phyloP scores from a whole-genome alignment of 2,888 invertebrate species.

The Idaea dimidiata region DNA sequence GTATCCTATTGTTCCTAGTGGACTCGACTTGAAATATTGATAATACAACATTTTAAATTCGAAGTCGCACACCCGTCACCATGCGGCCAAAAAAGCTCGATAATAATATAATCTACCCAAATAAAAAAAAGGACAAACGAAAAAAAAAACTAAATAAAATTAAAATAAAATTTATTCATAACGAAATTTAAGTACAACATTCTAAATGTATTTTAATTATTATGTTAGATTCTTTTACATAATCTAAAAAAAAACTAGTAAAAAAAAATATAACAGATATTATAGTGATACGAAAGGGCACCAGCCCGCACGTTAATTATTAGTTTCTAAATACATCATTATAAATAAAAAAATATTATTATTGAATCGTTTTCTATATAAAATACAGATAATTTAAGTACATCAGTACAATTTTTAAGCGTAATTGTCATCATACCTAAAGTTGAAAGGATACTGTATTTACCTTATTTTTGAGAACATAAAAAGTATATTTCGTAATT shows the following conservation, averaged over 20 bases:
- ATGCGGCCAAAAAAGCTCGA: conserved; percentile 22
- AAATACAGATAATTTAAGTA: conserved; percentile 3
- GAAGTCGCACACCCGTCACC: conserved; percentile 30
- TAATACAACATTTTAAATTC: conserved; percentile 47
- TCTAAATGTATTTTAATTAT: background rate
- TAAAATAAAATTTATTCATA: conserved; percentile 8
- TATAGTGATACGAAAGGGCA: background rate
- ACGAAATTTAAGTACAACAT: conserved; percentile 12
- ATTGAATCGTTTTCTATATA: background rate
- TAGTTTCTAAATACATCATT: background rate
- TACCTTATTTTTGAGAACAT: background rate
- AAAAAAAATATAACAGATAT: background rate
- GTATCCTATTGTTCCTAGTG: background rate
- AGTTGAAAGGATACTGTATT: background rate
- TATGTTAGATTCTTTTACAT: background rate
- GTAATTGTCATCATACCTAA: background rate
- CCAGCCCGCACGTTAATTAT: background rate
- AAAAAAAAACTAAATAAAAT: conserved; percentile 14
- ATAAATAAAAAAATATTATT: background rate
- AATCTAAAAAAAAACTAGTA: background rate
- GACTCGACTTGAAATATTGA: background rate
- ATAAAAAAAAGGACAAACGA: conserved; percentile 32
- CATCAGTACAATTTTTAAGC: conserved; percentile 6
- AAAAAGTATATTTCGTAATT: no score
- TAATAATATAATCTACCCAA: conserved; percentile 10